Evolutionary conservation across 2,888 invertebrate genomes (phyloP).

Genomic region (Eupithecia inturbata): DNA sequence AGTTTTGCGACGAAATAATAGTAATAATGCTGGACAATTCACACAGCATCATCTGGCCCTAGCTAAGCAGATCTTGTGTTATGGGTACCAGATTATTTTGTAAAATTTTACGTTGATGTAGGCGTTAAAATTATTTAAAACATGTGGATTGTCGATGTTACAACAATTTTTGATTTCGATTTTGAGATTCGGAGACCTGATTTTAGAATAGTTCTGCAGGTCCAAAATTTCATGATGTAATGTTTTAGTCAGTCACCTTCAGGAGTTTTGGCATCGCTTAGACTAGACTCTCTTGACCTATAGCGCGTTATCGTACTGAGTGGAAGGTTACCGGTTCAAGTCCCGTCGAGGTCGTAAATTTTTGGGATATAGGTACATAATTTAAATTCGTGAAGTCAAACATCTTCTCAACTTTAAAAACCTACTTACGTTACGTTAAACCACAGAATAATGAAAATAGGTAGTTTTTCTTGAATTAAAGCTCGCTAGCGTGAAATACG

Average conservation of each 20-base stretch:
- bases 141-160: too few species aligned
- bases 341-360: neutral
- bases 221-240: neutral
- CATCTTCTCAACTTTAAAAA: neutral
- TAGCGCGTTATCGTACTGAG: neutral
- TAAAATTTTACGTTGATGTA: too few species aligned
- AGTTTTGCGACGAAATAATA: too few species aligned
- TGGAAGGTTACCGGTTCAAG: neutral
- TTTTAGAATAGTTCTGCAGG: neutral
- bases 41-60: too few species aligned
- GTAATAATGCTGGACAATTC: too few species aligned
- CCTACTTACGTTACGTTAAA: too few species aligned
- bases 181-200: too few species aligned
- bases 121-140: too few species aligned
- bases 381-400: neutral
- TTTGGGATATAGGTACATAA: neutral
- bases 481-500: neutral
- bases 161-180: too few species aligned
- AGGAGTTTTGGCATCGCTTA: neutral
- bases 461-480: neutral
- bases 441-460: neutral
- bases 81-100: too few species aligned
- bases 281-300: neutral
- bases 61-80: too few species aligned
- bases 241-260: neutral